These are phyloP conservation scores for Cephus nigrinus DNA, from an alignment of 2,888 invertebrate genomes.

Conservation along the genomic window DNA sequence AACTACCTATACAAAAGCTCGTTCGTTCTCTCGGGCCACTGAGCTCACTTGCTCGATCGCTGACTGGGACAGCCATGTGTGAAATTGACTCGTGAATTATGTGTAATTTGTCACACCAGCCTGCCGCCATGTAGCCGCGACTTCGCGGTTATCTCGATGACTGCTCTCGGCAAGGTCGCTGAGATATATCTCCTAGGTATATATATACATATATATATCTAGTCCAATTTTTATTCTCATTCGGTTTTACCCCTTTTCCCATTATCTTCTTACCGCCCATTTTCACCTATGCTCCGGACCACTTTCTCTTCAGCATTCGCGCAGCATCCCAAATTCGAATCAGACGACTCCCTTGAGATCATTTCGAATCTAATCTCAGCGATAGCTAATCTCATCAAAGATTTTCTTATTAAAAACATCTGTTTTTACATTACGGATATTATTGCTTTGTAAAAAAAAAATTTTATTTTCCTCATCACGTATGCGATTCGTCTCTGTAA, in stretches of 20 bases:
- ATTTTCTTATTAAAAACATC: background rate
- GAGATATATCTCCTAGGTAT: background rate
- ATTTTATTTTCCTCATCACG: background rate
- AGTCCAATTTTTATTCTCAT: background rate
- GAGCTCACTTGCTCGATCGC: slow-evolving; percentile 11
- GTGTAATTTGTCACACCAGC: slow-evolving; percentile 54
- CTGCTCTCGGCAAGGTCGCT: slow-evolving; percentile 4
- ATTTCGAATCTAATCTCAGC: background rate
- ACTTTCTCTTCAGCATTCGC: background rate
- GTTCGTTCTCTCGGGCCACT: slow-evolving; percentile 22
- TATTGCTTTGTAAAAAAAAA: background rate
- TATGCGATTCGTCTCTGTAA: background rate
- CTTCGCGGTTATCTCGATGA: slow-evolving; percentile 43
- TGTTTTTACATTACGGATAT: background rate
- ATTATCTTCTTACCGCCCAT: background rate
- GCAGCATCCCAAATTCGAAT: background rate
- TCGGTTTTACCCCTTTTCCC: background rate
- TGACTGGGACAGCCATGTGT: slow-evolving; percentile 45
- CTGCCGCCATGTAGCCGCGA: slow-evolving; percentile 24
- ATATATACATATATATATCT: too few relatives aligned
- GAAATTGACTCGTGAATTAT: slow-evolving; percentile 59
- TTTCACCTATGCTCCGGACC: background rate
- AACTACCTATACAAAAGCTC: slow-evolving; percentile 20
- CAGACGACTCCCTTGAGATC: background rate
- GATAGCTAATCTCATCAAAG: background rate